Base-by-base conservation (phyloP, 2,797 vertebrate genomes). In the Lacerta agilis region DNA sequence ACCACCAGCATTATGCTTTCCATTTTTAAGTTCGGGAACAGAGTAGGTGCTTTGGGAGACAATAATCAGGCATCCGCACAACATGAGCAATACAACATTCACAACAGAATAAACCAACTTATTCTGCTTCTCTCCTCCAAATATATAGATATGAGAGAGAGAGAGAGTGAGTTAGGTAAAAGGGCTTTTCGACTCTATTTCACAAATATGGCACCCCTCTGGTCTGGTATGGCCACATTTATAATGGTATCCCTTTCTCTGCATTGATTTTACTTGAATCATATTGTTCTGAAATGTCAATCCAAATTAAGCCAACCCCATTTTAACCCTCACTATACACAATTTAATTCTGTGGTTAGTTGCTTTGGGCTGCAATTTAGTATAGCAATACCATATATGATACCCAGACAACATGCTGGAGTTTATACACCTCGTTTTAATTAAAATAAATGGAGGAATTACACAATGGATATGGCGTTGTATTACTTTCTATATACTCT, bases 231-330 rank as follows among this genome's bases (percentile, higher is more conserved):
- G 8, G 8, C 10, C 45, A 49, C 11, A 3, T 49, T 49, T 11
- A 13, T 49, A 49, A 49, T 49, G 45, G 45, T 49, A 49, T 67
- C 9, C 29, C 67, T 25, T 20, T 80, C 78, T 71, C 2, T 29
- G 29, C 10, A n/a, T 83, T 93, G 89, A n/a, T 9, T 1, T 3
- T 93, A 85, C 77, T 83, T 41, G 41, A 66, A 89, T 5, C 43
- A 49, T 49, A 86, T 81, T 94, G 89, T 33, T 81, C 79, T 93
- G 85, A 86, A 36, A 87, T 33, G 38, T 86, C 11, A 91, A 67
- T 71, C 81, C 67, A 91, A 91, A 91, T 38, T 72, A 92, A 88
- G 87, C 58, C 90, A 88, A 94, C 94, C 88, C 86, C 90, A 87
- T 82, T 91, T 92, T 89, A 88, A 88, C 89, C 80, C 64, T 88